Evolutionary conservation across 92 coral and sea anemone genomes (phyloP), one percentile per base, ranked within the genome.

Genomic region (Umimayanthus chanpuru): DNA sequence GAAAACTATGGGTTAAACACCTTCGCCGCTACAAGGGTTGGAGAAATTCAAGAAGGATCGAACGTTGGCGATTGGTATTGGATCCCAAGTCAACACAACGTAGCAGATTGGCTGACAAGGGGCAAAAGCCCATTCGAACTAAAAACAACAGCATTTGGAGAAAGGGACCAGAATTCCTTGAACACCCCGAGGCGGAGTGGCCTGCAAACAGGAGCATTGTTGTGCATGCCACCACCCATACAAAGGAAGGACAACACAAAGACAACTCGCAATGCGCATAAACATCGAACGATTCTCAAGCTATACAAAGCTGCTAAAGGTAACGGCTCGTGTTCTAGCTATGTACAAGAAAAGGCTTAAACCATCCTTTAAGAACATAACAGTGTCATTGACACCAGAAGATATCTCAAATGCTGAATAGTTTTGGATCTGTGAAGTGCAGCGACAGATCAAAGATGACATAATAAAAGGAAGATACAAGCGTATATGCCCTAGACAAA

Each of bases 21-120:
- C 72, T 90, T 89, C 65, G 93, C 95, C 16, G 93, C 95, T 5
- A 86, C 90, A 30, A 78, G 92, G n/a, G 73, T 91, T 18, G 93
- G 95, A 11, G 90, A 93, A 70, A 93, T 93, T 56, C 89, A 93
- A 64, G 92, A 91, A 75, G 90, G 90, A 40, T 88, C 95, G n/a
- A 79, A 87, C 64, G 78, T 81, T 28, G 74, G 49, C 5, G 91
- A 93, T 41, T 91, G 95, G 95, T 88, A 93, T 58, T 93, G 95
- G 95, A 41, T 72, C 29, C 82, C 79, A 76, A 73, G 90, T 38
- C 65, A 93, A 71, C 68, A 85, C 53, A 93, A 91, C 80, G 88
- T 93, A 3, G 94, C 93, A 14, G 96, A 92, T 71, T 92, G 92
- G 91, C 82, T 91, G 21, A 93, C 96, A 58, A 85, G 96, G 30